Base-by-base conservation (phyloP, 2,797 vertebrate genomes). In the Austrolebias charrua region DNA sequence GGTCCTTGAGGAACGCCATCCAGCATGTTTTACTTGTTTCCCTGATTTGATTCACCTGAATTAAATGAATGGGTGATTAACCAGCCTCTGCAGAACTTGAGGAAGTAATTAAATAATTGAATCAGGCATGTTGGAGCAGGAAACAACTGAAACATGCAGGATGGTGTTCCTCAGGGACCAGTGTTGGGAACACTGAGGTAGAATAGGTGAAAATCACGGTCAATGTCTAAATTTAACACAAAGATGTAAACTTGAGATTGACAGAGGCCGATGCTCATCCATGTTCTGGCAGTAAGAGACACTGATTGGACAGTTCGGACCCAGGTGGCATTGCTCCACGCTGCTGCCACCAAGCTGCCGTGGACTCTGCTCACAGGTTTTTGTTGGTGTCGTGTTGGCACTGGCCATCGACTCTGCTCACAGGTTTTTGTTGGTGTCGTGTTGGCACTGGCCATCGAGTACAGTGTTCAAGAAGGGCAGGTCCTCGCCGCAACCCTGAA, bases 391-490 rank as follows among this genome's bases (percentile, higher is more conserved):
- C 91, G 14, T 85, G 90, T 76, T 89, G 91, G 86, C 82, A 86
- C 76, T 81, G 88, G 81, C 78, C 79, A 64, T 83, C 71, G 7
- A 63, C n/a, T n/a, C n/a, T n/a, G n/a, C n/a, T n/a, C n/a, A 93
- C 91, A 92, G 86, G 86, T 93, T 93, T 81, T 93, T 81, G 63
- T 92, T 91, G 86, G 86, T 88, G 87, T 92, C 91, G 14, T 85
- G 90, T 76, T 89, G 91, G 86, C 82, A 86, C 76, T 81, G 88
- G 81, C 78, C 79, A 64, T 83, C 71, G 7, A 63, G 78, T 24
- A 86, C 63, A 29, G 82, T 71, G 29, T 88, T 91, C 80, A 96
- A 85, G 89, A 97, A 96, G 66, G 94, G 94, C 81, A 98, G 90
- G 78, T 95, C 95, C 57, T 94, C 92, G 63, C 75, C 89, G 1